phyloP scores from a whole-genome alignment of 2,797 vertebrate genomes.

The Margarornis squamiger region DNA sequence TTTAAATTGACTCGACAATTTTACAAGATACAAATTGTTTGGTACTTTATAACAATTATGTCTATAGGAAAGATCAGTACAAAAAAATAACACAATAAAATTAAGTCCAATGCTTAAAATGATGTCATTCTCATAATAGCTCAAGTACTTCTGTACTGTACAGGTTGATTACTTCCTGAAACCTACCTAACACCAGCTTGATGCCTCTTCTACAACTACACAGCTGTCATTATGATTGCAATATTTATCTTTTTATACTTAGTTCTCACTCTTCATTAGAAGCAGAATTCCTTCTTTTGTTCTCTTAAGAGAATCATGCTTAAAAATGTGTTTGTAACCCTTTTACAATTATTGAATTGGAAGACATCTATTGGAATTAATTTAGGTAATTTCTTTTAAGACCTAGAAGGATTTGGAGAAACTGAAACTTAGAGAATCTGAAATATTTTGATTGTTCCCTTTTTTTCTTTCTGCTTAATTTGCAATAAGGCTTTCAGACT shows the following conservation, averaged over 20 bases:
- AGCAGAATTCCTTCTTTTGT: not conserved
- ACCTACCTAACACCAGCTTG: not conserved
- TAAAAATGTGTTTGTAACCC: not conserved
- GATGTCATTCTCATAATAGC: not conserved
- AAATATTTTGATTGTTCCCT: not conserved
- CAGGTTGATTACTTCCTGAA: not conserved
- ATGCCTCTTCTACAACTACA: not conserved
- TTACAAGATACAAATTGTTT: not conserved
- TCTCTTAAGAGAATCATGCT: not conserved
- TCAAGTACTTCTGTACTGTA: not conserved
- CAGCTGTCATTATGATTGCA: not conserved
- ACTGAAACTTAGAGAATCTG: not conserved
- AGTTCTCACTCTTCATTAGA: not conserved
- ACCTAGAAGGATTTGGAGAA: slow-evolving; percentile 7
- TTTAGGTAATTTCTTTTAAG: not conserved
- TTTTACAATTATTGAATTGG: not conserved
- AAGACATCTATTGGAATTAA: not conserved
- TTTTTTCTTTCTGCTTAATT: not conserved
- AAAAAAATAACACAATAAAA: not conserved
- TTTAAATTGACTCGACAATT: not conserved
- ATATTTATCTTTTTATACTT: not conserved
- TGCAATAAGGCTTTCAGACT: not conserved
- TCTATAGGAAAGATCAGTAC: not conserved
- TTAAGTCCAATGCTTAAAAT: not conserved
- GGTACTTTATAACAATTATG: not conserved